Evolutionary conservation across 2,797 vertebrate species (phyloP), one percentile per base, ranked within the genome.

Genomic region (Betta splendens): DNA sequence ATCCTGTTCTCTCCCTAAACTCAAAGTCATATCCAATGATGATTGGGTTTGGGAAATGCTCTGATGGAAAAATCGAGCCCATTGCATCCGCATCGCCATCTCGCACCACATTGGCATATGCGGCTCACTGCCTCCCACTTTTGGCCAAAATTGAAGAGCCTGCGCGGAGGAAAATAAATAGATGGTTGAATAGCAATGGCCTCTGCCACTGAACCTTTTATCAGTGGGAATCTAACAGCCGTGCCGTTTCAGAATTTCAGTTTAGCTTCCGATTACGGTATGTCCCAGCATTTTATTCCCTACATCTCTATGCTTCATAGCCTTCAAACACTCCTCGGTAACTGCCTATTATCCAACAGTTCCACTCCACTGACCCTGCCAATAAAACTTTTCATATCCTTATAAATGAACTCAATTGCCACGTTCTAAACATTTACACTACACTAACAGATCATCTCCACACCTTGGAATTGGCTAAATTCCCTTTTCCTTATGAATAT

Each of bases 301-400:
- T 96, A 96, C 97, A 96, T 95, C 94, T 98, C 95, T 96, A 94
- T 90, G 89, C 95, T 96, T 94, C 95, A 94, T 91, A 93, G 93
- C 94, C 93, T 94, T 96, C 94, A 90, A 94, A 94, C 96, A 95
- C 96, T 97, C 95, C 94, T 95, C 93, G 93, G 96, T 96, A 98
- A 98, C 95, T 97, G 95, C 96, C 96, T 98, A 98, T 99, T 98
- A 98, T 96, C 95, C 92, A 80, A 93, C 92, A 94, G 96, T 98
- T 99, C 97, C 96, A 95, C 95, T 96, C 92, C 93, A 94, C 93
- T 94, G 96, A 95, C 95, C 95, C 96, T 95, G 95, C 96, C 97
- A 99, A 99, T 99, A 98, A 98, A 99, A 99, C 95, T 98, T 98
- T 98, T 98, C 96, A 99, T 98, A 98, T 96, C 96, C 96, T 98